These are phyloP conservation scores for Prorops nasuta DNA, from an alignment of 1,140 invertebrate genomes.

Conservation along the genomic window DNA sequence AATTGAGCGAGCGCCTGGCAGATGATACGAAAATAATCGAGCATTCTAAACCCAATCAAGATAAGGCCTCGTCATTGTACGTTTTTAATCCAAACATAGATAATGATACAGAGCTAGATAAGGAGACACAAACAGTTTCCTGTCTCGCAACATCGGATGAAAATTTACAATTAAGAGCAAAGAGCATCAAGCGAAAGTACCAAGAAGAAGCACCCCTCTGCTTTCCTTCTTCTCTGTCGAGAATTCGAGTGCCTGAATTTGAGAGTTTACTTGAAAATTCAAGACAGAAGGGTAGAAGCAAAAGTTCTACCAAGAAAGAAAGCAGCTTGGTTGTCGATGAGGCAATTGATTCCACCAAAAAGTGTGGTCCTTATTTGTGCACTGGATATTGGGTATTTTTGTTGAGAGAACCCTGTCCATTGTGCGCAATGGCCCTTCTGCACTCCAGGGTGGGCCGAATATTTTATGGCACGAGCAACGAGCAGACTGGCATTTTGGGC, in stretches of 20 bases:
- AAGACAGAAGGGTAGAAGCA: conserved; percentile 9
- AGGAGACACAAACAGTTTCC: background rate
- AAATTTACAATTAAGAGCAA: background rate
- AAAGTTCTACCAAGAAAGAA: conserved; percentile 16
- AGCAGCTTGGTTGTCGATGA: conserved; percentile 14
- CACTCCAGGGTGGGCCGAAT: conserved; percentile 82
- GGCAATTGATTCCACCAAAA: no score
- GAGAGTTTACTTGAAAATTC: background rate
- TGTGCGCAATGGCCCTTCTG: conserved; percentile 92
- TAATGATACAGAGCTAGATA: background rate
- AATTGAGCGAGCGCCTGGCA: conserved; percentile 11
- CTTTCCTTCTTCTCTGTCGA: conserved; percentile 33
- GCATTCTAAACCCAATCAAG: background rate
- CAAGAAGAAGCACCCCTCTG: conserved; percentile 31
- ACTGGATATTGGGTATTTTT: conserved; percentile 87
- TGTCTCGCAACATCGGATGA: background rate
- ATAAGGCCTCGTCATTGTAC: background rate
- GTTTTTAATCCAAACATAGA: no score
- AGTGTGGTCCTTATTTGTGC: conserved; percentile 76
- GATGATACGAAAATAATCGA: background rate
- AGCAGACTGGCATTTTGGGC: conserved; percentile 67
- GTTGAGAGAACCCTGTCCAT: conserved; percentile 83
- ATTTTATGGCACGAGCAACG: conserved; percentile 70
- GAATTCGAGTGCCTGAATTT: conserved; percentile 23
- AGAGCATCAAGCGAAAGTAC: conserved; percentile 34